phyloP scores from a whole-genome alignment of 2,797 vertebrate species.

The Delichon dasypus region DNA sequence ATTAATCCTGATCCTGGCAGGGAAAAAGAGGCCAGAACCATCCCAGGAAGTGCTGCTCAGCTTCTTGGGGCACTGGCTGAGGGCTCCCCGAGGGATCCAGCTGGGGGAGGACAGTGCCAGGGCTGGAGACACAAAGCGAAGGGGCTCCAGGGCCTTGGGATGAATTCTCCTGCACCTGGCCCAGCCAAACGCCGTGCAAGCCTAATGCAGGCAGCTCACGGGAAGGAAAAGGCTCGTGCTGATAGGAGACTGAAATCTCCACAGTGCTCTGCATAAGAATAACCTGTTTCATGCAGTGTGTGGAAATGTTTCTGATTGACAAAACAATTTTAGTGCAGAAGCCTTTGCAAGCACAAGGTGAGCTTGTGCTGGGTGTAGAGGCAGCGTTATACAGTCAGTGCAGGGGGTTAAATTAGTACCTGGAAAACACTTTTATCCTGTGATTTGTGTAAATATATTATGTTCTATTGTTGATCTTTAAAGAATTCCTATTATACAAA shows the following conservation, averaged over 20 bases:
- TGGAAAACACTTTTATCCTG: not conserved
- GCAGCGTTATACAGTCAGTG: not conserved
- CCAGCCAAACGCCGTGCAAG: not conserved
- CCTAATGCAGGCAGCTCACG: too few relatives aligned
- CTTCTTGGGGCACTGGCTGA: not conserved
- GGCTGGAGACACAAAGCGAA: not conserved
- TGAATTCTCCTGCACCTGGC: not conserved
- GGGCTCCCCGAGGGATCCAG: not conserved
- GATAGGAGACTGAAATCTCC: not conserved
- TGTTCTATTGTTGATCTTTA: not conserved
- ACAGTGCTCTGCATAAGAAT: not conserved
- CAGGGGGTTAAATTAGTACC: not conserved
- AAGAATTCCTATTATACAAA: not conserved
- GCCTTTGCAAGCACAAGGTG: not conserved
- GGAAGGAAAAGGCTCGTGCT: not conserved
- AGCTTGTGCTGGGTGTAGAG: not conserved
- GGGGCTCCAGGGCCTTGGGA: not conserved
- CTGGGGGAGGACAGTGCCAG: not conserved
- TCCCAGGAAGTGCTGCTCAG: not conserved
- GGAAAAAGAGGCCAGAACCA: too few relatives aligned
- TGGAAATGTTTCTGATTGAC: not conserved
- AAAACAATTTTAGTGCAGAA: not conserved
- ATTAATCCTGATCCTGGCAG: too few relatives aligned
- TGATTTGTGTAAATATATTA: not conserved
- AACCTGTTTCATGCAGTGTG: not conserved